Conservation (phyloP, 2,797 vertebrate species). For the Tolypeutes matacus region DNA sequence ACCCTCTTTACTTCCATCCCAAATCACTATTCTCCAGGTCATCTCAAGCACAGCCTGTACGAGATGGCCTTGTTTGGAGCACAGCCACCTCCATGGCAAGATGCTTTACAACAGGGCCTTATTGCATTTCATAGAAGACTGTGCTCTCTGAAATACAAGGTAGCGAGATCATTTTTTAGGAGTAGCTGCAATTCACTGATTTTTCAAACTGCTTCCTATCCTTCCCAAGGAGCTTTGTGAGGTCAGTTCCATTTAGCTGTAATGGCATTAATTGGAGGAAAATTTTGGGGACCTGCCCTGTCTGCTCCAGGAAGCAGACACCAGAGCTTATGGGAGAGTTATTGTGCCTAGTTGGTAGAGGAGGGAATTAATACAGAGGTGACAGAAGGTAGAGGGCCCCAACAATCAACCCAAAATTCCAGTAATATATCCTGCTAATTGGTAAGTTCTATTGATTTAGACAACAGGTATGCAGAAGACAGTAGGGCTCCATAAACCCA, state of each 20-base stretch:
- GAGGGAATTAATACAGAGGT: not conserved
- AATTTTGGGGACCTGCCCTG: not conserved
- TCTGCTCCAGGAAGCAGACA: not conserved
- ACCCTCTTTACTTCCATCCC: not conserved
- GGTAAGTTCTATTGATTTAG: not conserved
- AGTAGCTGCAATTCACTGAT: not conserved
- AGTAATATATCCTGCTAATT: not conserved
- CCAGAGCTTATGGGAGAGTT: not conserved
- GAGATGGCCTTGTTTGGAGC: not conserved
- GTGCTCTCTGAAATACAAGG: not conserved
- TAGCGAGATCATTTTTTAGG: not conserved
- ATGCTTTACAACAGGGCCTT: not conserved
- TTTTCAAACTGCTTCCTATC: conserved; percentile 19
- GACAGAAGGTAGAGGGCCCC: not conserved
- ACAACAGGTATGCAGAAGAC: not conserved
- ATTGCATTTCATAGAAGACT: not conserved
- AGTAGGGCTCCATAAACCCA: not conserved
- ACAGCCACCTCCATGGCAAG: not conserved
- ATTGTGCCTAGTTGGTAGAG: not conserved
- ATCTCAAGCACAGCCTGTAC: not conserved
- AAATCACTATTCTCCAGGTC: not conserved
- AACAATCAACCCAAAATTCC: too few species aligned
- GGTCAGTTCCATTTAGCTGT: not conserved
- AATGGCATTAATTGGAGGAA: not conserved
- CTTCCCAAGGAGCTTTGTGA: not conserved